These are phyloP conservation scores for Samia ricini DNA, from an alignment of 1,140 invertebrate species.

Conservation along the genomic window DNA sequence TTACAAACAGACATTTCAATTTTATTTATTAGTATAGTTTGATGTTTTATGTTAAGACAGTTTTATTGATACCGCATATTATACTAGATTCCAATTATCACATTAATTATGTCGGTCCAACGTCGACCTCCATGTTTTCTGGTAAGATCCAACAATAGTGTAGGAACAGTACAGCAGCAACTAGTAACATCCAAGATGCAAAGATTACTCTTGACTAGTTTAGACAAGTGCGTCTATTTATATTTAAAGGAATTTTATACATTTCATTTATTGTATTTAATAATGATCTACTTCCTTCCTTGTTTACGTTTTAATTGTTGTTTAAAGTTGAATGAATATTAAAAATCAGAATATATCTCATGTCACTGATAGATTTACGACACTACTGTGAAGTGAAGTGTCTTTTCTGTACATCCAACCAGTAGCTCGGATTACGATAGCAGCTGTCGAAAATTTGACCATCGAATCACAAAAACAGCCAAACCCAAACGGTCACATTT, in stretches of 20 bases:
- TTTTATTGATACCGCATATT: no score
- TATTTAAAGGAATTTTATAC: not conserved
- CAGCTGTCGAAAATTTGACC: constrained; percentile 6
- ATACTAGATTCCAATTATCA: constrained; percentile 32
- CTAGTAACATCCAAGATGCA: constrained; percentile 25
- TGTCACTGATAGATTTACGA: not conserved
- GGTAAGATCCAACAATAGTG: constrained; percentile 45
- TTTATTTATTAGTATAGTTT: no score
- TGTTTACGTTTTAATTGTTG: not conserved
- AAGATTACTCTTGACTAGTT: not conserved
- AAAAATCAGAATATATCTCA: not conserved
- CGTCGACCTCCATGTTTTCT: constrained; percentile 46
- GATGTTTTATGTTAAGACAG: no score
- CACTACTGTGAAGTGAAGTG: not conserved
- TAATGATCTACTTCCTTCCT: not conserved
- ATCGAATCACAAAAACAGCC: constrained; percentile 5
- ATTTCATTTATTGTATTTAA: no score
- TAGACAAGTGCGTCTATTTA: not conserved
- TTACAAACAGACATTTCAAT: no score
- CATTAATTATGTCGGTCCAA: constrained; percentile 46
- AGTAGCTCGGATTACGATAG: not conserved
- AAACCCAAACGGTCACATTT: constrained; percentile 15
- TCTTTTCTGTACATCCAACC: no score
- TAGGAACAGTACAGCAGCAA: constrained; percentile 37
- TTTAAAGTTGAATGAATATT: not conserved